Evolutionary conservation across 2,888 invertebrate species (phyloP).

Genomic region (Idaea biselata): DNA sequence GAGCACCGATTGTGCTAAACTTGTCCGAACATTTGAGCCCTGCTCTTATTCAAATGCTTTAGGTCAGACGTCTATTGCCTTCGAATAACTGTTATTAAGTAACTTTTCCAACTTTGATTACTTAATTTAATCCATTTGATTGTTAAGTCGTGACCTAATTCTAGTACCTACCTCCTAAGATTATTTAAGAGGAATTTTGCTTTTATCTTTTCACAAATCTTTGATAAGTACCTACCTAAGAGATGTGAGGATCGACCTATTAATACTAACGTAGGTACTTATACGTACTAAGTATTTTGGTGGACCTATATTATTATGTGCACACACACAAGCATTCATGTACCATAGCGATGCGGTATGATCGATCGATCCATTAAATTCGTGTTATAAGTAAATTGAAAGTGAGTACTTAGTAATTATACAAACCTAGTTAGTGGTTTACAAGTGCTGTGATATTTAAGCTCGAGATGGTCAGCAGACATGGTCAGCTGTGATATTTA

Average conservation of each 20-base stretch:
- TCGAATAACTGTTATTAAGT: slow-evolving; percentile 65
- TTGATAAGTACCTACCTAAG: background rate
- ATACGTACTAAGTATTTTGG: no score
- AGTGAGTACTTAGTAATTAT: no score
- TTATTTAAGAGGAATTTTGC: background rate
- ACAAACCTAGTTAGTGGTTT: no score
- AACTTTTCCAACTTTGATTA: slow-evolving; percentile 58
- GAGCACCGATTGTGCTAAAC: slow-evolving; percentile 67
- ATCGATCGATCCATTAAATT: no score
- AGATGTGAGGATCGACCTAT: background rate
- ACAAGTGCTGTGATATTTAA: no score
- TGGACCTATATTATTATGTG: no score
- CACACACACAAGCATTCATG: no score
- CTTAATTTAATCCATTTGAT: slow-evolving; percentile 42
- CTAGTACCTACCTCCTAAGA: background rate
- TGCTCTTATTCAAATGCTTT: slow-evolving; percentile 70
- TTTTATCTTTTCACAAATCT: background rate
- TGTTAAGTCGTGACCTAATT: slow-evolving; percentile 9
- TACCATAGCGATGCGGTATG: no score
- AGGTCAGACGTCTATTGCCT: slow-evolving; percentile 71
- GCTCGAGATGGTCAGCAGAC: no score
- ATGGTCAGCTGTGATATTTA: no score
- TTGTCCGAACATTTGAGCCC: slow-evolving; percentile 59
- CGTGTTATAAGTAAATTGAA: no score
- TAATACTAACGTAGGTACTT: background rate